Evolutionary conservation across 2,888 invertebrate genomes (phyloP), one percentile per base, ranked within the genome.

Genomic region (Autographa pulchrina): DNA sequence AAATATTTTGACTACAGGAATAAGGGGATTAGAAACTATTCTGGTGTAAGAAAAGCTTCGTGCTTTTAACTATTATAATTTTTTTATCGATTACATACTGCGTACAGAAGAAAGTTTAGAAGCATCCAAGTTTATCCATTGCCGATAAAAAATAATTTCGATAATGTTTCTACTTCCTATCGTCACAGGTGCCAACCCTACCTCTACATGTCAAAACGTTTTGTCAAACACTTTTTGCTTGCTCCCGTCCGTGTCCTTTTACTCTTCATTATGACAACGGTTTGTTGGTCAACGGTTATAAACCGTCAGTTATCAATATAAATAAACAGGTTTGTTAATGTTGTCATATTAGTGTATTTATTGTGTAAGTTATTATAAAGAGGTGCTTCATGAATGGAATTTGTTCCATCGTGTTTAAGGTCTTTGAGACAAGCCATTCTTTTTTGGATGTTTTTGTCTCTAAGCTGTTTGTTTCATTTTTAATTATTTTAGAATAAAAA

Each of bases 171-270:
- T 41, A 74, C 74, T 70, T 65, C 59, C 8, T 68, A 38, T 62
- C 2, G 3, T 14, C 67, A 20, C 35, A 62, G 56, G 58, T 79
- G 80, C 14, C 87, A 91, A 70, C 91, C 92, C 91, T 92, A 78
- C 69, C 68, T 68, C 74, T 82, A 84, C 81, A 86, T 84, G 85
- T 88, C 86, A 78, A 87, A 91, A 81, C 86, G 84, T 89, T 90
- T 90, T 91, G 88, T 89, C 86, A 85, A 85, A 82, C 80, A 86
- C 85, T 88, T 89, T 86, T 86, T 85, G 77, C 61, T 65, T 83
- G 83, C 80, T 81, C 83, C 81, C 84, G 71, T 83, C 85, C 86
- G 88, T 82, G 85, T 88, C 84, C 79, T 83, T 86, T 90, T 90
- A 86, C 90, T 83, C 86, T 78, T 82, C 56, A 78, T 85, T 84